Percentiles rank a stretch among this genome's conserved stretches.
phyloP scores from a whole-genome alignment of 2,888 invertebrate genomes.

The Apotomis capreana region DNA sequence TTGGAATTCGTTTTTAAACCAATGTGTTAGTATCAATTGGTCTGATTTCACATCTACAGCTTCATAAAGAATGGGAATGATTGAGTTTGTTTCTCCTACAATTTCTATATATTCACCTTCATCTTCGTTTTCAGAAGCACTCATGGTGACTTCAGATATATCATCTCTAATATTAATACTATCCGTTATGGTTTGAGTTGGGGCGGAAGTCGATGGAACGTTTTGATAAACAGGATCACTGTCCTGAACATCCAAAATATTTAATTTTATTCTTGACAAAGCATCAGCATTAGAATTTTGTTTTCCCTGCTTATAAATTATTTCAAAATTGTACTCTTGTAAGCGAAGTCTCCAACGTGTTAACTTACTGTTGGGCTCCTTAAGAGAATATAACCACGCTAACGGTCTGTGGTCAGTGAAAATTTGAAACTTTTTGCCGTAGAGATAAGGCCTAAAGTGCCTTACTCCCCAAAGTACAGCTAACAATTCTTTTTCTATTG shows the following conservation, averaged over 20 bases:
- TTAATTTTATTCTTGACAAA: neutral
- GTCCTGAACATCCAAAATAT: constrained; percentile 29
- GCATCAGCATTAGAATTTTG: no score
- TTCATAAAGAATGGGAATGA: constrained; percentile 1
- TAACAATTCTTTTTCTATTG: no score
- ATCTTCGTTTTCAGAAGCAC: constrained; percentile 4
- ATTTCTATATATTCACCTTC: neutral
- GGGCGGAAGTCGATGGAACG: neutral
- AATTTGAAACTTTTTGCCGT: no score
- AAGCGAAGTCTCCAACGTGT: no score
- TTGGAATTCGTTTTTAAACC: no score
- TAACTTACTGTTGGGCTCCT: no score
- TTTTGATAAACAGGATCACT: constrained; percentile 7
- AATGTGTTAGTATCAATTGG: constrained; percentile 49
- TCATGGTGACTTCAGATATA: neutral
- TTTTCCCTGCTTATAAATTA: no score
- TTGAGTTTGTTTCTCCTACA: neutral
- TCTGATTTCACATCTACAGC: neutral
- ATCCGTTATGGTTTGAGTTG: neutral
- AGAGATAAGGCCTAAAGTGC: no score
- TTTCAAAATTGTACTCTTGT: no score
- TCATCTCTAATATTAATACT: neutral
- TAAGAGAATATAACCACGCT: no score
- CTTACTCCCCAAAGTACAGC: no score
- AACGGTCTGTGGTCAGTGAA: no score